Conservation (phyloP, 2,797 vertebrate species). For the Columba guinea region DNA sequence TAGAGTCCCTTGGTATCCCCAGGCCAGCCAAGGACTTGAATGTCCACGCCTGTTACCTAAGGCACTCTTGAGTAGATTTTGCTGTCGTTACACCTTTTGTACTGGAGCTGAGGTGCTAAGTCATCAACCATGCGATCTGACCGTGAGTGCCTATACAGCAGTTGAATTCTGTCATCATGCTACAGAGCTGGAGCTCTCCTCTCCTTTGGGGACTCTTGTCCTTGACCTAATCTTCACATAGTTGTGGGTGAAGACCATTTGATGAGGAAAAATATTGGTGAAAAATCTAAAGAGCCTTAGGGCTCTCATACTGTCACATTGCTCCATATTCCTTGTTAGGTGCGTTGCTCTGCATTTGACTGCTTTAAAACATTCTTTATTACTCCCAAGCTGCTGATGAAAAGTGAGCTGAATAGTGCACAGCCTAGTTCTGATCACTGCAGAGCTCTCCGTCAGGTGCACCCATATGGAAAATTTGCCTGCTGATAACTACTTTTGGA, state of each 20-base stretch:
- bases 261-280: not conserved
- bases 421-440: not conserved
- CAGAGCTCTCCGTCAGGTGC: not conserved
- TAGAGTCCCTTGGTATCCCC: not conserved
- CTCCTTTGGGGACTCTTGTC: not conserved
- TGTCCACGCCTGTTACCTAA: not conserved
- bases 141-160: not conserved
- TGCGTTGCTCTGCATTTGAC: not conserved
- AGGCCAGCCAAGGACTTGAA: not conserved
- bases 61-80: not conserved
- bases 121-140: not conserved
- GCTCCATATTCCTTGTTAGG: not conserved
- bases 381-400: not conserved
- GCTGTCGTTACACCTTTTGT: not conserved
- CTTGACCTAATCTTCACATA: not conserved
- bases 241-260: not conserved
- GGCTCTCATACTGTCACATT: not conserved
- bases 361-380: constrained; percentile 17
- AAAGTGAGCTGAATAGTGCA: not conserved
- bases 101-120: not conserved
- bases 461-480: constrained; percentile 8
- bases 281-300: not conserved
- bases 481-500: constrained; percentile 33
- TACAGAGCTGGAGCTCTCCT: not conserved
- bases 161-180: not conserved